Percentiles rank a stretch among this genome's conserved stretches.
Evolutionary conservation across 2,113 vertebrate genomes (phyloP).

Genomic region (Gallinago paraguaiae): DNA sequence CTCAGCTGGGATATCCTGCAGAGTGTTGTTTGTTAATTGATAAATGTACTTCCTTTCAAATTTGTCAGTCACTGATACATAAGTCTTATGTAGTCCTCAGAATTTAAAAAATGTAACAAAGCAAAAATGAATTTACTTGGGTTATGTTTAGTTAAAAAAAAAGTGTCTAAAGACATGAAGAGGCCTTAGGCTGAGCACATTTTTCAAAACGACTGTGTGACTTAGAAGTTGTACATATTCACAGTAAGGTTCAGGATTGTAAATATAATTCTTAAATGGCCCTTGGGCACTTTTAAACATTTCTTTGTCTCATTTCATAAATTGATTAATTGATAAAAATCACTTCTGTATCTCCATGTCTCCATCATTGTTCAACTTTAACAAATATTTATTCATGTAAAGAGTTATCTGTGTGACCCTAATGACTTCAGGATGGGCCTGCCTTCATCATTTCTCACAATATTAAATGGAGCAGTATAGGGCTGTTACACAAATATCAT

Average conservation of each 20-base stretch:
- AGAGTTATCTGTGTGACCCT: neutral
- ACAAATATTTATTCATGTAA: neutral
- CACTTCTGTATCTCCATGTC: neutral
- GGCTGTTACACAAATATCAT: neutral
- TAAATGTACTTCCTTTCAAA: conserved; percentile 28
- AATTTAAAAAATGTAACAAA: neutral
- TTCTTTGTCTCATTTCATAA: neutral
- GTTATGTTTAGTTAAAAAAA: neutral
- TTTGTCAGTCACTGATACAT: neutral
- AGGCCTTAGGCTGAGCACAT: neutral
- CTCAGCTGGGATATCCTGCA: conserved; percentile 11
- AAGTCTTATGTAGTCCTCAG: neutral
- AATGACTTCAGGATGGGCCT: neutral
- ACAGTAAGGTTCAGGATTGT: neutral
- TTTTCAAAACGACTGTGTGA: neutral
- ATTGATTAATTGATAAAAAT: neutral
- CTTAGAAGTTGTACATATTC: neutral
- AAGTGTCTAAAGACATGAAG: neutral
- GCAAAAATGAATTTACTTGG: neutral
- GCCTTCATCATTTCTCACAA: neutral
- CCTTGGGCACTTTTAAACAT: neutral
- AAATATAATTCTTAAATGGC: neutral
- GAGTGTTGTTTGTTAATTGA: conserved; percentile 1
- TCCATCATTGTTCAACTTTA: neutral
- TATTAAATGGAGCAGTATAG: neutral